Evolutionary conservation across 2,888 invertebrate species (phyloP).

Genomic region (Drosophila borealis): DNA sequence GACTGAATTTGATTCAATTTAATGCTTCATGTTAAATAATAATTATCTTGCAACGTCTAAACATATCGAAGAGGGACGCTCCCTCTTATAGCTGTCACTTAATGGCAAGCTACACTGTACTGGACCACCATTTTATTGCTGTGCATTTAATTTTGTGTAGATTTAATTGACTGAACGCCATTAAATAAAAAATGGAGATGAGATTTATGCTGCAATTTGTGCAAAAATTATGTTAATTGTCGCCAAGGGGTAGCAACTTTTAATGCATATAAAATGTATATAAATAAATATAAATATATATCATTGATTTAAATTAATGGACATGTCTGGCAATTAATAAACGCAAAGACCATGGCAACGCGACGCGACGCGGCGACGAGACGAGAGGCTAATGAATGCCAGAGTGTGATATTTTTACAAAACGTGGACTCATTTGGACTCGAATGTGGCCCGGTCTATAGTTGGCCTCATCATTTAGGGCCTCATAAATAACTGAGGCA

Average conservation of each 20-base stretch:
- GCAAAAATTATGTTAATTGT: slow-evolving; percentile 77
- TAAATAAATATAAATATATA: slow-evolving; percentile 45
- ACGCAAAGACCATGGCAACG: slow-evolving; percentile 83
- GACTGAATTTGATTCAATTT: too few relatives aligned
- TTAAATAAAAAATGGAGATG: slow-evolving; percentile 64
- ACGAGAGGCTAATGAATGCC: slow-evolving; percentile 34
- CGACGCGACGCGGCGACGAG: not conserved
- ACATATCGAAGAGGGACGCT: too few relatives aligned
- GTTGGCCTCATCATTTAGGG: slow-evolving; percentile 52
- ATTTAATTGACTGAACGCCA: slow-evolving; percentile 71
- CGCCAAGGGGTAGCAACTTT: slow-evolving; percentile 21
- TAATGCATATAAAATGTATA: slow-evolving; percentile 30
- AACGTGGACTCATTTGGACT: slow-evolving; percentile 14
- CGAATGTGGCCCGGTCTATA: slow-evolving; percentile 24
- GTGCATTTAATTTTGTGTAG: slow-evolving; percentile 60
- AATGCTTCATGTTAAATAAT: too few relatives aligned
- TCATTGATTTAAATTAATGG: slow-evolving; percentile 84
- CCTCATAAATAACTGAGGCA: slow-evolving; percentile 44
- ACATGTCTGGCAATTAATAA: slow-evolving; percentile 85
- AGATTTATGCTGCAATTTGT: slow-evolving; percentile 77
- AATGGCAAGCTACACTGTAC: slow-evolving; percentile 25
- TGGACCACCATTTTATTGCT: slow-evolving; percentile 27
- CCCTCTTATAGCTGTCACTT: not conserved
- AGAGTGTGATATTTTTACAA: slow-evolving; percentile 4
- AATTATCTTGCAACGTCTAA: too few relatives aligned